These are phyloP conservation scores for Scotopteryx bipunctaria DNA, from an alignment of 2,888 invertebrate genomes.

Conservation along the genomic window DNA sequence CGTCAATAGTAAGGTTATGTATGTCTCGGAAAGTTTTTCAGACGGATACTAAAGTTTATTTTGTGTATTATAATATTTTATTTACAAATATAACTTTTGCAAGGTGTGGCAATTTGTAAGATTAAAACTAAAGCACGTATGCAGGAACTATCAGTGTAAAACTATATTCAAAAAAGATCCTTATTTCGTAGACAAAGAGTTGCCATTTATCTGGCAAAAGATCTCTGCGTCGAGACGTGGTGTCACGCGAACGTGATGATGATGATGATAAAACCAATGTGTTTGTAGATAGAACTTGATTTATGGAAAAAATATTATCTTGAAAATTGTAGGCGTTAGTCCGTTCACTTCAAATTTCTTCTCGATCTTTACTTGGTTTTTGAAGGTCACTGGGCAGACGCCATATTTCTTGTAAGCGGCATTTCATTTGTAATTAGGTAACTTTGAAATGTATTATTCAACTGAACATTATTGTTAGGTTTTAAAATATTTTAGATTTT, in stretches of 20 bases:
- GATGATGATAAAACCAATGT: constrained; percentile 32
- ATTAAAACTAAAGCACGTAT: constrained; percentile 32
- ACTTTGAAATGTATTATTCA: too few species aligned
- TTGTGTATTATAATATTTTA: too few species aligned
- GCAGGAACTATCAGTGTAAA: constrained; percentile 22
- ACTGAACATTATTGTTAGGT: too few species aligned
- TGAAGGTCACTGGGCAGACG: too few species aligned
- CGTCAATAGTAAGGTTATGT: too few species aligned
- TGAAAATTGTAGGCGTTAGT: constrained; percentile 23
- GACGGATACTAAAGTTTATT: too few species aligned
- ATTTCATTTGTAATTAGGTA: too few species aligned
- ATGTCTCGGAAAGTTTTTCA: too few species aligned
- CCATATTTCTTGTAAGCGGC: too few species aligned
- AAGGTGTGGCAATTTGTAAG: constrained; percentile 36
- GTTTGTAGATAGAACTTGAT: constrained; percentile 32
- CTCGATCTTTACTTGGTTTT: too few species aligned
- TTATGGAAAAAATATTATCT: constrained; percentile 26
- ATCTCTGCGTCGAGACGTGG: constrained; percentile 23
- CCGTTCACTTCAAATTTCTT: background rate
- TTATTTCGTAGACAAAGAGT: constrained; percentile 12
- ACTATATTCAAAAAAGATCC: too few species aligned
- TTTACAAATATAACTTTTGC: constrained; percentile 16
- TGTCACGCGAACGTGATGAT: constrained; percentile 34
- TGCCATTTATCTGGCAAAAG: constrained; percentile 9
- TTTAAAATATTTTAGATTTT: too few species aligned